phyloP scores from a whole-genome alignment of 2,113 vertebrate species.

The Trogon surrucura region DNA sequence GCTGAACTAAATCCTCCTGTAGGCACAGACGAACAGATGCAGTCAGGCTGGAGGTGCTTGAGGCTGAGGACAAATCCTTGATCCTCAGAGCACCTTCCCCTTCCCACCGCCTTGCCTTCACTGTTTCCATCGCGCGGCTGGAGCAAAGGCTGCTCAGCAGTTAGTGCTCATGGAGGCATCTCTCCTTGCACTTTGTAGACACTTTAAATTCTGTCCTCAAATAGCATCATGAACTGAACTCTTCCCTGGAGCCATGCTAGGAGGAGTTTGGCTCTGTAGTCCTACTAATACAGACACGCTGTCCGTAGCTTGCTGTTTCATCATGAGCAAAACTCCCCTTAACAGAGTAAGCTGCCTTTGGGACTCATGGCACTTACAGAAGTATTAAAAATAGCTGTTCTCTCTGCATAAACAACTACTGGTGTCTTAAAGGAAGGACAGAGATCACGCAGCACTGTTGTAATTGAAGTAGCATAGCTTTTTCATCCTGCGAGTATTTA shows the following conservation, averaged over 20 bases:
- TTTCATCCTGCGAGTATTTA: background rate
- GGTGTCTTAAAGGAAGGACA: constrained; percentile 27
- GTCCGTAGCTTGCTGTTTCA: constrained; percentile 16
- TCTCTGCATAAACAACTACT: background rate
- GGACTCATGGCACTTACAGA: background rate
- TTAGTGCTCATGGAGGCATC: background rate
- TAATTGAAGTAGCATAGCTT: background rate
- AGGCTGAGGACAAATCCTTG: background rate
- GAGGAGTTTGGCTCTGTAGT: background rate
- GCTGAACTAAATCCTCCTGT: background rate
- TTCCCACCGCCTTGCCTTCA: background rate
- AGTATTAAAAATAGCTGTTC: constrained; percentile 44
- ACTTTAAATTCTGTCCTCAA: constrained; percentile 1
- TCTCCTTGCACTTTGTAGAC: background rate
- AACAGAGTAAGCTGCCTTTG: background rate
- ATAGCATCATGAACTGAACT: background rate
- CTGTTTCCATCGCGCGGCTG: background rate
- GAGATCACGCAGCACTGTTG: background rate
- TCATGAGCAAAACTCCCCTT: background rate
- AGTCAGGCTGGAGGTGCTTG: background rate
- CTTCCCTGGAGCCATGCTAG: constrained; percentile 4
- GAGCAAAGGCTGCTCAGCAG: background rate
- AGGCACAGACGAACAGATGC: background rate
- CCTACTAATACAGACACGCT: background rate
- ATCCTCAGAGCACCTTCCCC: background rate